Evolutionary conservation across 2,113 vertebrate species (phyloP).

Genomic region (Pygoscelis adeliae): DNA sequence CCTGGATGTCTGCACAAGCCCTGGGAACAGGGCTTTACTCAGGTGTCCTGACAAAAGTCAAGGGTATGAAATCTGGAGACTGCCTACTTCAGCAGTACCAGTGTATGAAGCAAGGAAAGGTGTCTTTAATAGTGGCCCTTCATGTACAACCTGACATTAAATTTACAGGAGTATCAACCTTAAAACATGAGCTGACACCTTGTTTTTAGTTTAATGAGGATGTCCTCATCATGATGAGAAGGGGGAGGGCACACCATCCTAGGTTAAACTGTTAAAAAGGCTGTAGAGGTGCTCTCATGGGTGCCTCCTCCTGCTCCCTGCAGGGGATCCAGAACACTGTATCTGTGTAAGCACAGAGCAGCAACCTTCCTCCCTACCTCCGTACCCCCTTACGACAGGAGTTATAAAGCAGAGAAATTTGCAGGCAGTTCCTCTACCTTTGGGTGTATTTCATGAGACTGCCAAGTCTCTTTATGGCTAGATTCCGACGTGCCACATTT

Average conservation of each 20-base stretch:
- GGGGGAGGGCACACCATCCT: accelerated
- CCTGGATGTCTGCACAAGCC: neutral
- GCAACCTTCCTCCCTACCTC: neutral
- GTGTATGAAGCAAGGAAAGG: neutral
- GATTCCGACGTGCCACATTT: neutral
- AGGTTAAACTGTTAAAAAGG: neutral
- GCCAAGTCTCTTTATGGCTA: neutral
- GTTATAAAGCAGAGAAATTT: neutral
- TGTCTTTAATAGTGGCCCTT: neutral
- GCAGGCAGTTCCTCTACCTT: neutral
- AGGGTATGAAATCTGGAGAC: neutral
- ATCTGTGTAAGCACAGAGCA: neutral
- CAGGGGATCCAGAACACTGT: neutral
- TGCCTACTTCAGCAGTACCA: neutral
- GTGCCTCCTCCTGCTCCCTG: neutral
- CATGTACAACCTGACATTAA: neutral
- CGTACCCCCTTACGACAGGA: neutral
- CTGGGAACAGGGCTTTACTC: neutral
- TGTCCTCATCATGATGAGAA: neutral
- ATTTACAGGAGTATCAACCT: neutral
- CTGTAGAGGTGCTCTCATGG: neutral
- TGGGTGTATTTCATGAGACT: neutral
- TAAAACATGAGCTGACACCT: neutral
- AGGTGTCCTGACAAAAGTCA: neutral
- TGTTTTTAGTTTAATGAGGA: neutral